Evolutionary conservation across 2,113 vertebrate genomes (phyloP).

Genomic region (Chaetorhynchus papuensis): DNA sequence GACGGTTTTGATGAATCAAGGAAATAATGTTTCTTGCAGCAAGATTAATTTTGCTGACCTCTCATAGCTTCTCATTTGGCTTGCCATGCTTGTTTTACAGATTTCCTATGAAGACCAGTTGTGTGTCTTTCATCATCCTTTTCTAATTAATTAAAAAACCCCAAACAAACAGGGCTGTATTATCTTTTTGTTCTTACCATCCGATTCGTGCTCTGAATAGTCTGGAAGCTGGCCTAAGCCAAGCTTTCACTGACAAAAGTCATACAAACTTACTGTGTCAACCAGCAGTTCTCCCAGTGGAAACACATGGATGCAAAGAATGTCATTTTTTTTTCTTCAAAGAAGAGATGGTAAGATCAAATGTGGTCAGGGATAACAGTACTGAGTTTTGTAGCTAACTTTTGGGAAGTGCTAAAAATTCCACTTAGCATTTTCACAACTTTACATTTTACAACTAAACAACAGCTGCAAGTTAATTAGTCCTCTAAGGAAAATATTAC

Average conservation of each 20-base stretch:
- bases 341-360: neutral
- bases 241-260: neutral
- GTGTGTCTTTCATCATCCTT: neutral
- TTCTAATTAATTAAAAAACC: neutral
- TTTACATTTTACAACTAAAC: neutral
- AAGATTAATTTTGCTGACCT: neutral
- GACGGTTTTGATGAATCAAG: neutral
- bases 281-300: neutral
- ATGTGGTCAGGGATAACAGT: neutral
- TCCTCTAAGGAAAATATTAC: neutral
- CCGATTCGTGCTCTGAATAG: neutral
- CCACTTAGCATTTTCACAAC: neutral
- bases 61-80: neutral
- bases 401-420: neutral
- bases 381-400: neutral
- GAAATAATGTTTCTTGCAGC: neutral
- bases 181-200: neutral
- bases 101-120: neutral
- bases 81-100: neutral
- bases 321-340: neutral
- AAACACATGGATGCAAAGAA: neutral
- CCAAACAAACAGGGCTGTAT: neutral
- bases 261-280: neutral
- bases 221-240: neutral
- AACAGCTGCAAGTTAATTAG: neutral